phyloP scores from a whole-genome alignment of 2,888 invertebrate genomes.

The Micoletzkya japonica region DNA sequence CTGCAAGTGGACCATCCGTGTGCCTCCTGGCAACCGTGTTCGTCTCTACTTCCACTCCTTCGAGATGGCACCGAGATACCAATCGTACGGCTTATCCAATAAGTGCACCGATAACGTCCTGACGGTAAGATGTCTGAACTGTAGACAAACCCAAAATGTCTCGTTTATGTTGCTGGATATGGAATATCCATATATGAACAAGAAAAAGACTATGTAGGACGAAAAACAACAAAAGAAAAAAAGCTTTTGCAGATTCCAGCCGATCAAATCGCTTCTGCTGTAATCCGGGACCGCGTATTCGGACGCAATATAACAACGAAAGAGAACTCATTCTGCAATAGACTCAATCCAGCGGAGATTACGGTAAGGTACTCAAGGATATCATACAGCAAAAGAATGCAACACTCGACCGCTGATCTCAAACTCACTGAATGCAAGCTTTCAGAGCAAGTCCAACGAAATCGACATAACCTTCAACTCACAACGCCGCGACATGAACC shows the following conservation, averaged over 20 bases:
- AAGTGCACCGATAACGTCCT: neutral
- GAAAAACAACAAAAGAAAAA: no score
- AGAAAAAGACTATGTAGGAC: constrained; percentile 35
- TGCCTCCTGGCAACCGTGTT: constrained; percentile 52
- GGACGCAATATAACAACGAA: constrained; percentile 32
- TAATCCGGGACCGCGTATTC: constrained; percentile 28
- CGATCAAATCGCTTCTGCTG: constrained; percentile 2
- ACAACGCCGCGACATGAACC: constrained; percentile 41
- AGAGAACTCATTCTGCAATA: constrained; percentile 27
- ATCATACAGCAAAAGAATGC: no score
- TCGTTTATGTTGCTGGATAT: neutral
- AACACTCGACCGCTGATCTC: neutral
- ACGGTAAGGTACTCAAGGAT: constrained; percentile 28
- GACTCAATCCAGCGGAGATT: constrained; percentile 26
- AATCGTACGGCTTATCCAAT: neutral
- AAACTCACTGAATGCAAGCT: neutral
- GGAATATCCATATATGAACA: constrained; percentile 34
- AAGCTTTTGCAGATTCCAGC: constrained; percentile 2
- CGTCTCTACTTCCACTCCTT: constrained; percentile 49
- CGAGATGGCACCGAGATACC: constrained; percentile 25
- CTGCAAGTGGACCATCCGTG: constrained; percentile 45
- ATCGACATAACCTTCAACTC: constrained; percentile 43
- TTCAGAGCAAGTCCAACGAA: constrained; percentile 39
- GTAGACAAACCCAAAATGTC: neutral
- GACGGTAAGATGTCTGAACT: neutral